Evolutionary conservation across 2,888 invertebrate species (phyloP), one percentile per base, ranked within the genome.

Genomic region (Hypomecis punctinalis): DNA sequence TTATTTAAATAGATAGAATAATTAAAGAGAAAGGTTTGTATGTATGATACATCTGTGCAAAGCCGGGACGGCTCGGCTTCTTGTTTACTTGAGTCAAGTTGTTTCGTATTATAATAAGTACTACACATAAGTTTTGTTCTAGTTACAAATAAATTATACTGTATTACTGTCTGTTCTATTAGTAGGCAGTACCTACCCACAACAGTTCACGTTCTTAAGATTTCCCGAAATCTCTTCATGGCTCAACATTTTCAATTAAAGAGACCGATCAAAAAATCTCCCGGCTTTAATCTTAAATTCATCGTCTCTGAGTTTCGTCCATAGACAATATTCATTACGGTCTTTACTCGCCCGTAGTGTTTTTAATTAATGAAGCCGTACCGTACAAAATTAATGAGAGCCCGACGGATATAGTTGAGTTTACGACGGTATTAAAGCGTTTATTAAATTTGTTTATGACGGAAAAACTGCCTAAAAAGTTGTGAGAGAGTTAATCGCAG

Each of bases 301-400:
- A 69, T 73, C 72, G 71, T 66, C 63, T 51, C 49, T 42, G 52
- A 56, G 60, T 61, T 63, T 57, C 64, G 47, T 61, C 37, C 69
- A 74, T 76, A 80, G 79, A 81, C 77, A 79, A 79, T 80, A 81
- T 83, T 84, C 78, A 82, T 81, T 81, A 82, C 75, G 69, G 76
- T 73, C 78, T 82, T 77, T 78, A 86, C 83, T 82, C 81, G 74
- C 64, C 81, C 87, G 83, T 86, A 80, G 77, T 81, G 78, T 81
- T 89, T 87, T 89, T 89, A 89, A 89, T 89, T 85, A 87, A 87
- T 85, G 81, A 79, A 78, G 78, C 80, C 75, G 80, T 77, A 73
- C 70, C 76, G 71, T 72, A 66, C 72, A 63, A 73, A 78, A 81
- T 83, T 87, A 87, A 88, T 84, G 82, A 87, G 76, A 75, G 69